Evolutionary conservation across 2,797 vertebrate species (phyloP), one percentile per base, ranked within the genome.

Genomic region (Clamator glandarius): DNA sequence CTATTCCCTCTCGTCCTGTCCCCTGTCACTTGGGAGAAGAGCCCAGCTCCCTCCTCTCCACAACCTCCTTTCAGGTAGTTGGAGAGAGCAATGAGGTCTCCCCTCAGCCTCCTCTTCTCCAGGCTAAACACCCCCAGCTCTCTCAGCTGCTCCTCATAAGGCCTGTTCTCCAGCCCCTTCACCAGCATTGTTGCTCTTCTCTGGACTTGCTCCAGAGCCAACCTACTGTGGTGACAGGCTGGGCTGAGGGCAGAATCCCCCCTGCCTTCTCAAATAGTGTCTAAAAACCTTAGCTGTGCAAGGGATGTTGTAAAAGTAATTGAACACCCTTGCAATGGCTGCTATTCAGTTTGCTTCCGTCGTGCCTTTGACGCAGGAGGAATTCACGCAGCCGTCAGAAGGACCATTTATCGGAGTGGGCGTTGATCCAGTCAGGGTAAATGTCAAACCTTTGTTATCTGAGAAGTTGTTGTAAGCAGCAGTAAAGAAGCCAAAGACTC

Each of bases 331-430:
- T 2, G 2, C n/a, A 28, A 63, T 2, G 14, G 28, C 16, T 70
- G 46, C 33, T 59, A 9, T 4, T 74, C 44, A 15, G 5, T 52
- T 57, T 31, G 17, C 18, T 52, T 58, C 39, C 66, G 39, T 26
- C 1, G 4, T 42, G 69, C 59, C 36, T 50, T n/a, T n/a, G 28
- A 51, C 63, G n/a, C n/a, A 16, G 33, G 12, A 50, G 25, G 78
- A 69, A 36, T 48, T 54, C 51, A 24, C 0, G 0, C 51, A 70
- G 39, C 36, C 1, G 0, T 8, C 23, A 8, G 18, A 6, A 18
- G 12, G 24, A 52, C 24, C 18, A 11, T 24, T 36, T 10, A 50
- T 2, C 0, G 0, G 58, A 61, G 46, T 11, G 20, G 36, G 66
- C 2, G 0, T 9, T 46, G 54, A 57, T 36, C 36, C 23, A 13